Conservation (phyloP, 2,113 vertebrate genomes). For the Myrmecophaga tridactyla region DNA sequence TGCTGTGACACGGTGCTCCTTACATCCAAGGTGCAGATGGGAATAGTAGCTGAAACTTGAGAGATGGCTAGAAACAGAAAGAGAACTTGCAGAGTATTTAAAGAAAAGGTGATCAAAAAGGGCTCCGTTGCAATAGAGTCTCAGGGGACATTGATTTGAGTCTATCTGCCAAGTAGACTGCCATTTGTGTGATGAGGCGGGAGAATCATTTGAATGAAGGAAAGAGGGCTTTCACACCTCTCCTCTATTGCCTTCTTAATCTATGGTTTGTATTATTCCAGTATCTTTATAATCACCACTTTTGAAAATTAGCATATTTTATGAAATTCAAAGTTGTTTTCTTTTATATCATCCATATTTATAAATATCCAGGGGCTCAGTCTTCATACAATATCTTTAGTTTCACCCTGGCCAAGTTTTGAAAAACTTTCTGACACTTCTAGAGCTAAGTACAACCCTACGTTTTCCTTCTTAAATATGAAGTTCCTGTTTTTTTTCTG, state of each 20-base stretch:
- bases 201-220: too few relatives aligned
- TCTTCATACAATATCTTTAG: fast-evolving
- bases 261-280: not conserved
- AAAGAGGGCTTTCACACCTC: not conserved
- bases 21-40: not conserved
- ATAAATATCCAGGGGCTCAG: not conserved
- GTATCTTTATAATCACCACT: not conserved
- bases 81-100: not conserved
- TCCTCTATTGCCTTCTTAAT: not conserved
- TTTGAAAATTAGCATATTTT: not conserved
- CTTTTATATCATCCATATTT: not conserved
- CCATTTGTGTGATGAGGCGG: too few relatives aligned
- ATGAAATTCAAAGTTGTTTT: not conserved
- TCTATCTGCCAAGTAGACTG: too few relatives aligned
- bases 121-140: fast-evolving
- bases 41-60: not conserved
- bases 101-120: not conserved
- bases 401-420: not conserved
- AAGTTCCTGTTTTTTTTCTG: not conserved
- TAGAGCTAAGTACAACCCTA: fast-evolving
- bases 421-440: not conserved
- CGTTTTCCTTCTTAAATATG: not conserved
- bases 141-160: too few relatives aligned
- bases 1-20: not conserved
- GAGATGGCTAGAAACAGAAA: not conserved